phyloP scores from a whole-genome alignment of 2,797 vertebrate genomes.

The Carapus acus region DNA sequence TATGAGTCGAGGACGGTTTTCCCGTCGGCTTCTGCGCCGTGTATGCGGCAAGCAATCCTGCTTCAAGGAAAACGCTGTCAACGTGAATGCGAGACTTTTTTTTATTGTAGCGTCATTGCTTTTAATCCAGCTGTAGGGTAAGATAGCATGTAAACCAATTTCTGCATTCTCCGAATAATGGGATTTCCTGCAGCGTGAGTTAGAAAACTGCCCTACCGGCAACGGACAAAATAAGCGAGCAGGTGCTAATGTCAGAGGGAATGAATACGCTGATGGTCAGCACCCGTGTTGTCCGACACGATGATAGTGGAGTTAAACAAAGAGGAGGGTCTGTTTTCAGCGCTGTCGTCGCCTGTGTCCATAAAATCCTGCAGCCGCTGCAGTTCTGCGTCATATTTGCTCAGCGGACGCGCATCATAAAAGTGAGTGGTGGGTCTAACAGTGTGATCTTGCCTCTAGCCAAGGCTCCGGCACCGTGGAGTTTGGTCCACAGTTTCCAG shows the following conservation, averaged over 20 bases:
- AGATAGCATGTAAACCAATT: not conserved
- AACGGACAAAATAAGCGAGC: too few relatives aligned
- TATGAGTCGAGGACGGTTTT: too few relatives aligned
- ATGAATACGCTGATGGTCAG: too few relatives aligned
- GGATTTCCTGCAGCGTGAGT: too few relatives aligned
- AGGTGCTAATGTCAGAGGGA: too few relatives aligned
- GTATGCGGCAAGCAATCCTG: too few relatives aligned
- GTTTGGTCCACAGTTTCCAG: slow-evolving; percentile 67
- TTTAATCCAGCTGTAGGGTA: too few relatives aligned
- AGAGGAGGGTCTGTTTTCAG: not conserved
- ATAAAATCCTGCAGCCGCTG: not conserved
- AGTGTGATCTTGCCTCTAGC: slow-evolving; percentile 59
- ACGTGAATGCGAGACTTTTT: too few relatives aligned
- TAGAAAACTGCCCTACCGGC: too few relatives aligned
- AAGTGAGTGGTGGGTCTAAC: slow-evolving; percentile 34
- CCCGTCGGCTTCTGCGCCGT: too few relatives aligned
- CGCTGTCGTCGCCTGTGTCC: not conserved
- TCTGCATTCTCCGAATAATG: not conserved
- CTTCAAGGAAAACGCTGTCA: too few relatives aligned
- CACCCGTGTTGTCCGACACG: not conserved
- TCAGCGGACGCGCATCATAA: not conserved
- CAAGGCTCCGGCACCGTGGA: slow-evolving; percentile 63
- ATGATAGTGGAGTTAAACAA: not conserved
- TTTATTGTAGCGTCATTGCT: too few relatives aligned
- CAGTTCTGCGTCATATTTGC: slow-evolving; percentile 10